Base-by-base conservation (phyloP, 2,113 vertebrate genomes). In the Muntiacus muntjak region DNA sequence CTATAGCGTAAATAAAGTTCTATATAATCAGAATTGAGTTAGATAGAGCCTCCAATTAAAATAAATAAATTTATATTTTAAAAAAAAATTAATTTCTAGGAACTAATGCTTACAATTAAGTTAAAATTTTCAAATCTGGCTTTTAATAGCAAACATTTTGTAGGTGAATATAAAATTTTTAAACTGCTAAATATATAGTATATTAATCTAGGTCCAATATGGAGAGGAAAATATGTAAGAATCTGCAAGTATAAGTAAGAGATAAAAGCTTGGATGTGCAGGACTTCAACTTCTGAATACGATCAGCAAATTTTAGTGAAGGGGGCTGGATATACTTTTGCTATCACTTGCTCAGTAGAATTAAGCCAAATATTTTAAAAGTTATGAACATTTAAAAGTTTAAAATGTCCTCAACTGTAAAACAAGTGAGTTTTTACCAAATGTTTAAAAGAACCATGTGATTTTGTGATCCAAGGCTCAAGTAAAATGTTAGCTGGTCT, bases 331-430 rank as follows among this genome's bases (percentile, higher is more conserved):
- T 67, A 89, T 58, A 33, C 19, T 23, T 78, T 89, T 92, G 33
- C 30, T 30, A 55, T 21, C 55, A 87, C 33, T 50, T 82, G 8
- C 40, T 95, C 67, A 87, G 33, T 28, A 28, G 52, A 94, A 85
- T 64, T 76, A 81, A 62, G 50, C 89, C 79, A 84, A 95, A 52
- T 90, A 89, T 54, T 95, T 92, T 60, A 47, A 93, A 57, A 97
- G 52, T 16, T 79, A n/a, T 50, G 57, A 81, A 83, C 4, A 4
- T 40, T 40, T 40, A 40, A 40, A 40, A 40, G 40, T 40, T 45
- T 92, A 9, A 52, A 84, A 58, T 50, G 16, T 85, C 1, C 28
- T 91, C 47, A 88, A 93, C 47, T 2, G 15, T 60, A 60, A 21
- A 36, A 89, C 76, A 50, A 79, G 28, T 60, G 25, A 83, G 28